Evolutionary conservation across 2,888 invertebrate species (phyloP).

Genomic region (Heliconius ethilla): DNA sequence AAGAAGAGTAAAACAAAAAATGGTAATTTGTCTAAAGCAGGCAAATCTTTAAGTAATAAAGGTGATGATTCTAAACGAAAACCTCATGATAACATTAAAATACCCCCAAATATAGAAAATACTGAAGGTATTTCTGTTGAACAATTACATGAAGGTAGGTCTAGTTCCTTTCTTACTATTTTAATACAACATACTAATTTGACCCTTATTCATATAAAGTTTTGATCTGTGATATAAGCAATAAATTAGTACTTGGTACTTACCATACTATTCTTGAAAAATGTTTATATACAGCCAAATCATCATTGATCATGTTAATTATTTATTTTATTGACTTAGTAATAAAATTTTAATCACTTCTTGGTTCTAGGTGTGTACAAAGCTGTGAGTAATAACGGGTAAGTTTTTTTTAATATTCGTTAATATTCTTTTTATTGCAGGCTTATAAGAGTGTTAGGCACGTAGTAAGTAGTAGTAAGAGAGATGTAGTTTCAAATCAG

Average conservation of each 20-base stretch:
- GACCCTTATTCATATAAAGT: too few species aligned
- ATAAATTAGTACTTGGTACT: too few species aligned
- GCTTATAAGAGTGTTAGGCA: neutral
- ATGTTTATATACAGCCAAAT: too few species aligned
- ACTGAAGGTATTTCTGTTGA: conserved; percentile 51
- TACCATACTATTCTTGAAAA: too few species aligned
- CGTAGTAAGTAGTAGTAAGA: too few species aligned
- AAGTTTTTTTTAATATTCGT: conserved; percentile 47
- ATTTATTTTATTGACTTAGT: too few species aligned
- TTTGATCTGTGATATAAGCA: too few species aligned
- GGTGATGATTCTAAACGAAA: neutral
- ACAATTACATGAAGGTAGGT: conserved; percentile 45
- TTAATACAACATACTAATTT: too few species aligned
- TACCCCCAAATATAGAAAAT: neutral
- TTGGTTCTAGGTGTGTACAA: conserved; percentile 65
- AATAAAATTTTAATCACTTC: neutral
- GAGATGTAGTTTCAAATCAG: neutral
- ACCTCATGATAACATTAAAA: neutral
- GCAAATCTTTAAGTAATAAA: conserved; percentile 10
- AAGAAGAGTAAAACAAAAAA: conserved; percentile 47
- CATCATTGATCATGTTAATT: too few species aligned
- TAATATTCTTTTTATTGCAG: neutral
- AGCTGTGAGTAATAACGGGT: conserved; percentile 64
- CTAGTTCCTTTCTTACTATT: neutral
- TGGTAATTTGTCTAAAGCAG: neutral